A percentile compares a stretch with the other conserved stretches of the same genome.
Evolutionary conservation across 2,888 invertebrate species (phyloP).

Genomic region (Drosophila neonasuta): DNA sequence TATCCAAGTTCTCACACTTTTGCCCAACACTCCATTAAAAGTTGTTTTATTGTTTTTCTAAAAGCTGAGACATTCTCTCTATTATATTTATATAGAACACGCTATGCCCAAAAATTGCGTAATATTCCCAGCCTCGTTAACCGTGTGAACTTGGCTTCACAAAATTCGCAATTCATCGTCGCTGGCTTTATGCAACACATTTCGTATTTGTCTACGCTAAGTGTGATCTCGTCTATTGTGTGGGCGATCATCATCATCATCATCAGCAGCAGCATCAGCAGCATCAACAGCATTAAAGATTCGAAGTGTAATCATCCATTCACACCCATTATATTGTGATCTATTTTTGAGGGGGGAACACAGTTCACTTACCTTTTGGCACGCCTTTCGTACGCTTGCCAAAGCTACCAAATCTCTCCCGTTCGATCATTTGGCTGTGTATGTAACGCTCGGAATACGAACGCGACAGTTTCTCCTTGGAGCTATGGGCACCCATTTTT

Average conservation of each 20-base stretch:
- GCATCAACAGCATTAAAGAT: slow-evolving; percentile 1
- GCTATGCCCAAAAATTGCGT: background rate
- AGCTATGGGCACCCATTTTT: slow-evolving; percentile 89
- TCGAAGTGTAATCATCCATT: background rate
- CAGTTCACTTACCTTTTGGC: slow-evolving; percentile 67
- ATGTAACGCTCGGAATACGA: slow-evolving; percentile 85
- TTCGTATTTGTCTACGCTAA: background rate
- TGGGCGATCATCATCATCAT: slow-evolving; percentile 5
- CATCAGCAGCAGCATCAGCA: background rate
- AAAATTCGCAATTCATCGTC: slow-evolving; percentile 5
- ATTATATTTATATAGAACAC: slow-evolving; percentile 10
- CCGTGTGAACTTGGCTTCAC: slow-evolving; percentile 14
- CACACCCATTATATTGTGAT: slow-evolving; percentile 13
- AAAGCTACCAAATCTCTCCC: slow-evolving; percentile 88
- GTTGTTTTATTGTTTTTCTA: background rate
- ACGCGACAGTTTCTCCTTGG: slow-evolving; percentile 88
- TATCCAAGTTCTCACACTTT: background rate
- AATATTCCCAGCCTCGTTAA: slow-evolving; percentile 10
- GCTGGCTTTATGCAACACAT: slow-evolving; percentile 1
- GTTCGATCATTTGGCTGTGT: slow-evolving; percentile 84
- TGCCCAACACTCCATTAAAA: background rate
- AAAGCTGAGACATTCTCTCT: background rate
- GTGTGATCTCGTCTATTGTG: slow-evolving; percentile 9
- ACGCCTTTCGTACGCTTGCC: slow-evolving; percentile 85
- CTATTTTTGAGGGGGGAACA: background rate